phyloP scores from a whole-genome alignment of 1,140 invertebrate genomes.

The Apis dorsata region DNA sequence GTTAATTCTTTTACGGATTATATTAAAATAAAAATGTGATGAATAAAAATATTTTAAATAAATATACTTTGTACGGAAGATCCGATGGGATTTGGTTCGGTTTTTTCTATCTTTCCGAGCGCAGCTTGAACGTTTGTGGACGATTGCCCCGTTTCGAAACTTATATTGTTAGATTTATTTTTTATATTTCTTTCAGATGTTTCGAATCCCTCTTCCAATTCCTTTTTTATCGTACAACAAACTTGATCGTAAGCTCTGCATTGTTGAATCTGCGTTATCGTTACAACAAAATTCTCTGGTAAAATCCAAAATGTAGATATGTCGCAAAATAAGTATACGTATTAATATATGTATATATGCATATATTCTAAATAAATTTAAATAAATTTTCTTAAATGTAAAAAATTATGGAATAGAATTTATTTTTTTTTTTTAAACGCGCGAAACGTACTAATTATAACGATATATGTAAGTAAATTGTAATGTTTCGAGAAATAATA shows the following conservation, averaged over 20 bases:
- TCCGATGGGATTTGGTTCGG: background rate
- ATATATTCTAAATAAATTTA: no score
- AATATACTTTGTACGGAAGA: background rate
- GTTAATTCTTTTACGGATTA: background rate
- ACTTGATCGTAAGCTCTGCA: conserved; percentile 69
- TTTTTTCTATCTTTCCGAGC: background rate
- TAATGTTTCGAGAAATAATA: background rate
- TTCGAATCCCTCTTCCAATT: background rate
- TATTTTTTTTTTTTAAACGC: no score
- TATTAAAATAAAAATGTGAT: background rate
- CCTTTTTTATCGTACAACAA: conserved; percentile 71
- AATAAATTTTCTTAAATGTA: no score
- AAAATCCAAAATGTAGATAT: background rate
- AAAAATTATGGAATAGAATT: no score
- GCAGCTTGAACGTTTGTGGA: background rate
- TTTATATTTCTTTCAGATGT: background rate
- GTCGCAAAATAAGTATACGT: background rate
- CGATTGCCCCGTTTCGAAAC: background rate
- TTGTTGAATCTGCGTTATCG: conserved; percentile 60
- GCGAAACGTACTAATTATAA: no score
- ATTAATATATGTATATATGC: no score
- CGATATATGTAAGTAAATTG: background rate
- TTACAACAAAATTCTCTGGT: no score
- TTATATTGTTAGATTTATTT: background rate
- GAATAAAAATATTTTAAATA: background rate